These are phyloP conservation scores for Mugil cephalus DNA, from an alignment of 2,113 vertebrate genomes.

Conservation along the genomic window DNA sequence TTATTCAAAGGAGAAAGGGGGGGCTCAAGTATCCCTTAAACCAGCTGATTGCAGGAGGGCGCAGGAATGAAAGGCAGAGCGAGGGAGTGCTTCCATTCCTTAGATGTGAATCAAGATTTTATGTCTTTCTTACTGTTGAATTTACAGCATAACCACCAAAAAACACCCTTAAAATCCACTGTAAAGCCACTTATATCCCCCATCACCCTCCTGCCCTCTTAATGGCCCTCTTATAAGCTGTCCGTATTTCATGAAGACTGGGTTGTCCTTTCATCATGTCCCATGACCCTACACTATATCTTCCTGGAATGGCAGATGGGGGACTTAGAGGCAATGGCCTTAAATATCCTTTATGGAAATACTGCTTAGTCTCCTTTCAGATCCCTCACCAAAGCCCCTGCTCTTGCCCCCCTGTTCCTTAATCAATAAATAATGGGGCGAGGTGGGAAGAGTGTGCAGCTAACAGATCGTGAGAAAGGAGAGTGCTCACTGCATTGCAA, in stretches of 20 bases:
- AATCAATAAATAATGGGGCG: slow-evolving; percentile 84
- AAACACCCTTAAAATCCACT: slow-evolving; percentile 22
- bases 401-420: slow-evolving; percentile 21
- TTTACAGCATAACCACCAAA: slow-evolving; percentile 40
- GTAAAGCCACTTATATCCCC: slow-evolving; percentile 30
- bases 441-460: slow-evolving; percentile 64
- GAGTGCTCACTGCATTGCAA: slow-evolving; percentile 59
- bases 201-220: slow-evolving; percentile 19
- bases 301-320: slow-evolving; percentile 54
- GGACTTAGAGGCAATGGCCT: slow-evolving; percentile 58
- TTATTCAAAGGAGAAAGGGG: slow-evolving; percentile 60
- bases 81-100: slow-evolving; percentile 20
- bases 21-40: slow-evolving; percentile 49
- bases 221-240: slow-evolving; percentile 55
- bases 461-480: slow-evolving; percentile 74
- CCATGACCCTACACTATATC: slow-evolving; percentile 61
- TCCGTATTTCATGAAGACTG: slow-evolving; percentile 71
- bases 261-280: slow-evolving; percentile 63
- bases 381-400: slow-evolving; percentile 39
- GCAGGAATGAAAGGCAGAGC: slow-evolving; percentile 23
- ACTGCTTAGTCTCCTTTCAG: slow-evolving; percentile 39
- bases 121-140: slow-evolving; percentile 37
- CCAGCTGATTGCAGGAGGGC: slow-evolving; percentile 10
- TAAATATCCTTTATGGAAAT: slow-evolving; percentile 84
- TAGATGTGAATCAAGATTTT: slow-evolving; percentile 29